Evolutionary conservation across 2,888 invertebrate species (phyloP), one percentile per base, ranked within the genome.

Genomic region (Caradrina clavipalpis): DNA sequence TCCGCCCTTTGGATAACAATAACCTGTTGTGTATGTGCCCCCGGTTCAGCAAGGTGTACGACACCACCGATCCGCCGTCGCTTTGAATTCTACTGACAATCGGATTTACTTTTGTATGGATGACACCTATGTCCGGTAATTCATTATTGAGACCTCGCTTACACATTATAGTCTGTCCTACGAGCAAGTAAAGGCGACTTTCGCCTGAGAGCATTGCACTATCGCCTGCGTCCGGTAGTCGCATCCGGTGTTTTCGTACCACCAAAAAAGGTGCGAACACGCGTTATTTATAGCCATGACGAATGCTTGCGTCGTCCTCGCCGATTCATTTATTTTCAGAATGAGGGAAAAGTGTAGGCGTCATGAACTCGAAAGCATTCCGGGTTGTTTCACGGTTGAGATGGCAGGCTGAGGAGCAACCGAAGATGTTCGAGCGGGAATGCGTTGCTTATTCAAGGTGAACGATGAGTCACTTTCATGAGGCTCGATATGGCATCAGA

Each of bases 211-310:
- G 91, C 91, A 90, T 87, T 91, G 93, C 91, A 92, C 93, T 90
- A 87, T 88, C 87, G 90, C 86, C 87, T 85, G 89, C 94, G 92
- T 94, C 95, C 95, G 94, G 95, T 94, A 94, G 94, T 89, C 83
- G 90, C 92, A 90, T 95, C 95, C 95, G 95, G 95, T 95, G 91
- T 92, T 94, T 94, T 93, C 90, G 92, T 92, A 93, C 90, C 87
- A 91, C 95, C 95, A 93, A 95, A 96, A 95, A 95, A 95, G 95
- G 95, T 94, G 94, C 93, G 95, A 94, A 94, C 94, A 91, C 82
- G 83, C 89, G 84, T 92, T 95, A 95, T 95, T 95, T 94, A 94
- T 94, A 94, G 91, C 86, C 87, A 88, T 95, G 95, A 95, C 94
- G 92, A 95, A 93, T 90, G 86, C 86, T 88, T 83, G 88, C 88